phyloP scores from a whole-genome alignment of 2,888 invertebrate genomes.

The Drosophila suboccidentalis region DNA sequence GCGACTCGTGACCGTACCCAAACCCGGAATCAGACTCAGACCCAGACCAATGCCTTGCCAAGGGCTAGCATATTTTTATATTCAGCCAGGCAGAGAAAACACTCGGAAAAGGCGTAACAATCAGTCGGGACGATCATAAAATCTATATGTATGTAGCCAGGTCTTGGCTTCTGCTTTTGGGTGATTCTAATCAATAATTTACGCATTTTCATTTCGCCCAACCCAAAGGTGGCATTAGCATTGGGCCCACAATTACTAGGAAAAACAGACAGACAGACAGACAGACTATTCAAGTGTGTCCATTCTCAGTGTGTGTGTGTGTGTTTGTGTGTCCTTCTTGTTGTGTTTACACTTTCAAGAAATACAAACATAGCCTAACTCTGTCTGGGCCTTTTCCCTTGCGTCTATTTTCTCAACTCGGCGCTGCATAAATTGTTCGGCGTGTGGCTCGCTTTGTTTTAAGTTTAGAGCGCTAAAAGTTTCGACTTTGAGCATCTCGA shows the following conservation, averaged over 20 bases:
- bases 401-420: slow-evolving; percentile 63
- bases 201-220: slow-evolving; percentile 75
- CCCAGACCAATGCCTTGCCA: slow-evolving; percentile 40
- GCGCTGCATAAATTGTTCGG: slow-evolving; percentile 63
- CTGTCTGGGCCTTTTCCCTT: slow-evolving; percentile 59
- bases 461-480: slow-evolving; percentile 54
- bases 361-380: slow-evolving; percentile 20
- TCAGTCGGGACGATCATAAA: slow-evolving; percentile 58
- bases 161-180: slow-evolving; percentile 51
- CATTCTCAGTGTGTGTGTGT: slow-evolving; percentile 29
- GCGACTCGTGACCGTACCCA: slow-evolving; percentile 49
- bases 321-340: slow-evolving; percentile 27
- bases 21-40: background rate
- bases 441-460: slow-evolving; percentile 39
- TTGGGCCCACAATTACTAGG: slow-evolving; percentile 72
- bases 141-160: slow-evolving; percentile 53
- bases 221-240: slow-evolving; percentile 76
- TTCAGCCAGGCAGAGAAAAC: slow-evolving; percentile 32
- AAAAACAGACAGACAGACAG: slow-evolving; percentile 26
- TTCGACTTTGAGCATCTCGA: slow-evolving; percentile 14
- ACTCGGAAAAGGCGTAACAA: slow-evolving; percentile 69
- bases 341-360: slow-evolving; percentile 18
- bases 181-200: slow-evolving; percentile 81
- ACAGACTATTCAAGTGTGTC: slow-evolving; percentile 63
- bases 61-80: slow-evolving; percentile 64